These are phyloP conservation scores for Drosophila leontia DNA, from an alignment of 1,140 invertebrate species.

Conservation along the genomic window DNA sequence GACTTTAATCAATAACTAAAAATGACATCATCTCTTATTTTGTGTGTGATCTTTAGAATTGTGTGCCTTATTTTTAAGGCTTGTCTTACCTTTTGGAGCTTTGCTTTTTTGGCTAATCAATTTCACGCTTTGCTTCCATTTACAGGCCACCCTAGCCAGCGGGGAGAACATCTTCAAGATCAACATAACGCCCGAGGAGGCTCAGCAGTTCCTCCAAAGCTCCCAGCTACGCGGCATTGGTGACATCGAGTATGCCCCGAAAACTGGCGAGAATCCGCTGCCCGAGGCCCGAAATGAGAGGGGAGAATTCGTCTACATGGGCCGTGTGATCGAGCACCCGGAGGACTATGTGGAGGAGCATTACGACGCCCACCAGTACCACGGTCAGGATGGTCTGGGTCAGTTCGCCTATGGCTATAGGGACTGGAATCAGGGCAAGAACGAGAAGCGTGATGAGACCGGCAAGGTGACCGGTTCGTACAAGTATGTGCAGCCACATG, in stretches of 20 bases:
- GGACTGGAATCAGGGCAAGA: constrained; percentile 88
- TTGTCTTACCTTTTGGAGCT: constrained; percentile 1
- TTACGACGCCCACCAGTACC: constrained; percentile 88
- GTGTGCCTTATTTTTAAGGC: background rate
- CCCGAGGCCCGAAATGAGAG: constrained; percentile 85
- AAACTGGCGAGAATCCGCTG: constrained; percentile 85
- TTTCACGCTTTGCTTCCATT: constrained; percentile 20
- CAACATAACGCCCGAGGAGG: constrained; percentile 88
- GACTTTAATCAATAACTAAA: constrained; percentile 35
- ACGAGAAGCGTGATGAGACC: constrained; percentile 82
- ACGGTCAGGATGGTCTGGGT: constrained; percentile 88
- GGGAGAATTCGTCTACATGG: constrained; percentile 87
- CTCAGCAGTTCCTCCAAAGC: constrained; percentile 86
- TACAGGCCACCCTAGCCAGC: constrained; percentile 59
- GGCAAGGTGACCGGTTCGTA: constrained; percentile 81
- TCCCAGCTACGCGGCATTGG: constrained; percentile 73
- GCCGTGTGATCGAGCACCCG: constrained; percentile 87
- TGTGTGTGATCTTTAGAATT: constrained; percentile 27
- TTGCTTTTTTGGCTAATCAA: background rate
- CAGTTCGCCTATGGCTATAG: constrained; percentile 88
- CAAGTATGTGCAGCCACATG: constrained; percentile 83
- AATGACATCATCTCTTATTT: constrained; percentile 43
- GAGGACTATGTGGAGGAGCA: constrained; percentile 89
- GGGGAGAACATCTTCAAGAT: constrained; percentile 85
- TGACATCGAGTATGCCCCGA: constrained; percentile 86